Evolutionary conservation across 2,797 vertebrate species (phyloP).

Genomic region (Takifugu ocellatus): DNA sequence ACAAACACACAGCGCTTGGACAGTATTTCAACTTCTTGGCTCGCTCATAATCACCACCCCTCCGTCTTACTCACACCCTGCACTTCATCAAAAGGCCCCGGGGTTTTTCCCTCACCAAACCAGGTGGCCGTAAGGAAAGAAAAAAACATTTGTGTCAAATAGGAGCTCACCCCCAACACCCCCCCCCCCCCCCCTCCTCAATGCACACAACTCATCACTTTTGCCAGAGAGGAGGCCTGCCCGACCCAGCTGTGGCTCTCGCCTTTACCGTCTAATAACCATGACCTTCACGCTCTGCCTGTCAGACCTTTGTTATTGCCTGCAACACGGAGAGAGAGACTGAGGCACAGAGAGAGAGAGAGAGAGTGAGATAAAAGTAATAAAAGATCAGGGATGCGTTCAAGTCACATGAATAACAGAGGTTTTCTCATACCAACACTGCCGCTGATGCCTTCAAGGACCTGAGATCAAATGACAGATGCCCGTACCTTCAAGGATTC

Average conservation of each 20-base stretch:
- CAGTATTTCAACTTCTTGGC: conserved; percentile 45
- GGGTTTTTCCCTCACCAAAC: conserved; percentile 48
- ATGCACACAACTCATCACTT: conserved; percentile 65
- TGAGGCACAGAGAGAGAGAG: conserved; percentile 31
- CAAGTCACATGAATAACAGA: conserved; percentile 59
- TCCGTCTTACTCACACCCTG: conserved; percentile 50
- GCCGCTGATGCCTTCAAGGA: conserved; percentile 51
- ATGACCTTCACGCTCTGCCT: conserved; percentile 74
- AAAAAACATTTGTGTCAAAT: conserved; percentile 44
- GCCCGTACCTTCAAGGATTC: conserved; percentile 19
- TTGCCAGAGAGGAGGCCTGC: conserved; percentile 57
- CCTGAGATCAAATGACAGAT: conserved; percentile 46
- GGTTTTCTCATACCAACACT: conserved; percentile 62
- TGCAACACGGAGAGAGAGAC: conserved; percentile 41
- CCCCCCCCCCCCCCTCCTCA: not conserved
- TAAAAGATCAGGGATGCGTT: conserved; percentile 66
- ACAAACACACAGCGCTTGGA: conserved; percentile 27
- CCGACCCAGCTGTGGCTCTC: conserved; percentile 73
- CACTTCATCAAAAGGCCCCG: conserved; percentile 49
- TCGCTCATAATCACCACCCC: conserved; percentile 40
- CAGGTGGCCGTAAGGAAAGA: conserved; percentile 54
- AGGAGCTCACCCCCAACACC: conserved; percentile 5
- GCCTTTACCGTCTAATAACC: conserved; percentile 71
- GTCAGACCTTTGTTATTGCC: conserved; percentile 72
- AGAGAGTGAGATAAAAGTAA: conserved; percentile 48